phyloP scores from a whole-genome alignment of 2,888 invertebrate species.

The Eupithecia centaureata region DNA sequence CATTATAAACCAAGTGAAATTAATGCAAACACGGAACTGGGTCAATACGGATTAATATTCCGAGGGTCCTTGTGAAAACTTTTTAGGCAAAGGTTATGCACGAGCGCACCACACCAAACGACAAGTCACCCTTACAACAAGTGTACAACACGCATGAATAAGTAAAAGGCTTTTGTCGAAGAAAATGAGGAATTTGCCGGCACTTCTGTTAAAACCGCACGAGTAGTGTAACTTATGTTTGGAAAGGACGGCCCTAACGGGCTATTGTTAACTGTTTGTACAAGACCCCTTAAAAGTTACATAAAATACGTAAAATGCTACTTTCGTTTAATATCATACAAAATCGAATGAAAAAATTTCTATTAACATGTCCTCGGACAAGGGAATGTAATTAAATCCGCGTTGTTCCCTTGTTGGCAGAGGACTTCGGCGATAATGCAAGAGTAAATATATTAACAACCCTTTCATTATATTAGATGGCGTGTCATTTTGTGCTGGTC shows the following conservation, averaged over 20 bases:
- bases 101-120: slow-evolving; percentile 34
- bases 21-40: slow-evolving; percentile 16
- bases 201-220: slow-evolving; percentile 62
- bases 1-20: slow-evolving; percentile 8
- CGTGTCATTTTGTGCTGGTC: slow-evolving; percentile 51
- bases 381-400: slow-evolving; percentile 63
- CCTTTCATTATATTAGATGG: slow-evolving; percentile 50
- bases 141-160: slow-evolving; percentile 59
- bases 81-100: slow-evolving; percentile 32
- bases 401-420: slow-evolving; percentile 61
- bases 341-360: slow-evolving; percentile 45
- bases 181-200: slow-evolving; percentile 62
- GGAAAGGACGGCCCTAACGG: slow-evolving; percentile 50
- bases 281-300: slow-evolving; percentile 49
- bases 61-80: slow-evolving; percentile 28
- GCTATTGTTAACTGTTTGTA: slow-evolving; percentile 51
- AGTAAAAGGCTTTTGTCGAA: slow-evolving; percentile 62
- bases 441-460: slow-evolving; percentile 63
- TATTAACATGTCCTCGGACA: slow-evolving; percentile 50
- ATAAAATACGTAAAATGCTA: slow-evolving; percentile 43
- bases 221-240: slow-evolving; percentile 50
- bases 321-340: neutral
- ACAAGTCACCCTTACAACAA: slow-evolving; percentile 53
- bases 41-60: slow-evolving; percentile 34
- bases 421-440: slow-evolving; percentile 64